Conservation (phyloP, 2,113 vertebrate genomes). For the Lampris incognitus region DNA sequence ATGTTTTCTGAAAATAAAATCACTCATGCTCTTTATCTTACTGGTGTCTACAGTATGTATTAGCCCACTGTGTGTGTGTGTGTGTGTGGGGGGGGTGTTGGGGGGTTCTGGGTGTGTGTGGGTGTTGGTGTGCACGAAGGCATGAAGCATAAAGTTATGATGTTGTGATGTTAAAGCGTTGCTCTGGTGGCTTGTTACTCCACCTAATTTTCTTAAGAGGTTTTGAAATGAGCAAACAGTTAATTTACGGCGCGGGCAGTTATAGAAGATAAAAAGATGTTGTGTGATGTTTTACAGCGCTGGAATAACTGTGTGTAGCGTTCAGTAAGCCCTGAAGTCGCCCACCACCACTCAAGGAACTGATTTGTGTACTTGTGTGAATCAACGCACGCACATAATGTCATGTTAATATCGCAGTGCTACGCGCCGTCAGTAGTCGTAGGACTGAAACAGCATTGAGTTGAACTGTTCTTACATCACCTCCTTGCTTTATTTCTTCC, state of each 20-base stretch:
- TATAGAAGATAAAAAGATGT: constrained; percentile 82
- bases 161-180: constrained; percentile 60
- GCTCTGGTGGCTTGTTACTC: constrained; percentile 64
- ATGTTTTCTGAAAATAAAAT: constrained; percentile 41
- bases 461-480: constrained; percentile 88
- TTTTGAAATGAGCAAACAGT: constrained; percentile 77
- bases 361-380: constrained; percentile 55
- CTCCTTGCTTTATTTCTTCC: constrained; percentile 98
- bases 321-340: constrained; percentile 79
- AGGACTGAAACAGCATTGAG: constrained; percentile 75
- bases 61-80: constrained; percentile 15
- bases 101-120: constrained; percentile 15
- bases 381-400: constrained; percentile 76
- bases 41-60: constrained; percentile 28
- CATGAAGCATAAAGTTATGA: constrained; percentile 59
- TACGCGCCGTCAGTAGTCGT: constrained; percentile 76
- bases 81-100: constrained; percentile 36
- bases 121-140: constrained; percentile 45
- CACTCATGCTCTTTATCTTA: constrained; percentile 57
- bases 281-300: constrained; percentile 74
- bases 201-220: constrained; percentile 83
- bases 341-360: constrained; percentile 72
- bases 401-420: constrained; percentile 81
- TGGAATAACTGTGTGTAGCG: constrained; percentile 71
- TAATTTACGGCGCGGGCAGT: constrained; percentile 75